Evolutionary conservation across 2,113 vertebrate genomes (phyloP), one percentile per base, ranked within the genome.

Genomic region (Rhizomys pruinosus): DNA sequence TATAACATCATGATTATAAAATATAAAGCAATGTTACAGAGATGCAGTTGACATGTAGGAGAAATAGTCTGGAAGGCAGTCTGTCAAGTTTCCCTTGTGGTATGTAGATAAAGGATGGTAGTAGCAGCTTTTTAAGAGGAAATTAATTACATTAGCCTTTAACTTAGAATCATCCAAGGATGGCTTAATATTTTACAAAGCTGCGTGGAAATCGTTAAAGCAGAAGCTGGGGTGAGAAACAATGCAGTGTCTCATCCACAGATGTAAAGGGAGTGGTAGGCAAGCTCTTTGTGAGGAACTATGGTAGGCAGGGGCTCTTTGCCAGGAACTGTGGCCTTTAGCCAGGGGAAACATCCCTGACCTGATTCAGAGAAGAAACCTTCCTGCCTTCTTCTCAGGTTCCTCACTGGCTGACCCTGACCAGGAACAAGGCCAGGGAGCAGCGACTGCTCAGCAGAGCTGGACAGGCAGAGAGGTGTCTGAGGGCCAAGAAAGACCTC

Each of bases 111-210:
- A 22, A 71, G 39, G 63, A 10, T 5, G 1, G 37, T 11, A 19
- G 17, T 13, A 29, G 34, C 42, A 61, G 12, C 27, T 89, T 93
- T 87, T 59, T 59, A 87, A 73, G 2, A 78, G 47, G 29, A 90
- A 87, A 73, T 89, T 57, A 66, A 79, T 95, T 73, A 55, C 66
- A 59, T 12, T 59, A 39, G 63, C 0, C 20, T 37, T 89, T 78
- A 76, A 82, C 37, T 94, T 71, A 78, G 69, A 74, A 78, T 87
- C 78, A 92, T 55, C 92, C 69, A 42, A 71, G 55, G 19, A 27
- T 4, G 23, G n/a, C 29, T 93, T 59, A 86, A 64, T 91, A 64
- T 74, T 78, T 39, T 37, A 57, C 47, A 81, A 76, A n/a, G 27
- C 52, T 80, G 3, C n/a, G 10, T 77, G 42, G 84, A 72, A 78